phyloP scores from a whole-genome alignment of 2,888 invertebrate species.

The Lucinisca nassula region DNA sequence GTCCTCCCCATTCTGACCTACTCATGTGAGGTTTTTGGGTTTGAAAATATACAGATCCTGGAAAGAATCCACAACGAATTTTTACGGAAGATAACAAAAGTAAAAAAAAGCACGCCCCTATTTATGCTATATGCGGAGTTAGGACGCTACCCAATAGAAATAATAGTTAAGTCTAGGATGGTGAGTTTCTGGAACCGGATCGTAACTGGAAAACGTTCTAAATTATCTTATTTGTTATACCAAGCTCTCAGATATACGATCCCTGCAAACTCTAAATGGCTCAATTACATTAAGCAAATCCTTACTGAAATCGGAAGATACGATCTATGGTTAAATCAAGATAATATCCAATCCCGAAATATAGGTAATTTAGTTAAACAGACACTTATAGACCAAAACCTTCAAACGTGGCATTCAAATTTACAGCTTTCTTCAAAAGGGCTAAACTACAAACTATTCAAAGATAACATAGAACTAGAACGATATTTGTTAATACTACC shows the following conservation, averaged over 20 bases:
- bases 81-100: slow-evolving; percentile 6
- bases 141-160: slow-evolving; percentile 27
- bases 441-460: not conserved
- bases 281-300: not conserved
- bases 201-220: not conserved
- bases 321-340: not conserved
- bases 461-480: not conserved
- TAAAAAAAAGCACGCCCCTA: slow-evolving; percentile 18
- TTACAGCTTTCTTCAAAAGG: not conserved
- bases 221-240: not conserved
- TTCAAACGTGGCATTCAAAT: not conserved
- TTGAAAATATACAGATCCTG: too few species aligned
- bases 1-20: slow-evolving; percentile 39
- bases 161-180: slow-evolving; percentile 14
- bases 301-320: not conserved
- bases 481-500: not conserved
- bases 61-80: slow-evolving; percentile 22
- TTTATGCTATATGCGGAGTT: slow-evolving; percentile 28
- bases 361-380: not conserved
- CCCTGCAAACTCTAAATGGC: not conserved
- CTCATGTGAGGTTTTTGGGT: slow-evolving; percentile 27
- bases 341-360: too few species aligned
- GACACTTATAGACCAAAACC: not conserved
- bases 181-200: not conserved
- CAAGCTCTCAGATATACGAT: not conserved